Evolutionary conservation across 2,113 vertebrate species (phyloP), one percentile per base, ranked within the genome.

Genomic region (crab-eating macaque (Macaca fascicularis)): DNA sequence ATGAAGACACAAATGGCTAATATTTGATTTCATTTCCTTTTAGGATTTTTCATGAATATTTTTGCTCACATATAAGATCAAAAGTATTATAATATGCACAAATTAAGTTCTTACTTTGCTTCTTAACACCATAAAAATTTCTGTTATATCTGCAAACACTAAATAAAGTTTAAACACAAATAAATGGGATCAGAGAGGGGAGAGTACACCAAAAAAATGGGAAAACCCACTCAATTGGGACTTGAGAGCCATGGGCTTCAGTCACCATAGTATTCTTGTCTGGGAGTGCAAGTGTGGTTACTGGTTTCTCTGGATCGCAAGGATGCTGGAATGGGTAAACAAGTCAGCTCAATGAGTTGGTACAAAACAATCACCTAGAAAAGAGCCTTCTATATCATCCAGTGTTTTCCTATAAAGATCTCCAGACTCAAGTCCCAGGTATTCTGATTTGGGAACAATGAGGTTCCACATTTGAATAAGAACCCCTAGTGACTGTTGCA

Each of bases 41-140:
- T 4, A 35, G 32, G 16, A 92, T 72, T 95, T 95, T 76, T 27
- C 55, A 35, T 83, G 57, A 90, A 61, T 70, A 55, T 55, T 92
- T 95, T 90, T 97, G 22, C 48, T 92, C 14, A 85, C 4, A 64
- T 27, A 84, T 85, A 87, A 91, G 59, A 69, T 78, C 20, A 72
- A 96, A 95, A 91, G 38, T 81, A 72, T 93, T 45, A 55, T 0
- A 64, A 8, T 16, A 50, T 72, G 5, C 1, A 59, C 20, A 52
- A 61, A 16, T 64, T 74, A 57, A 93, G 13, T 50, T 83, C 35
- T 30, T 57, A 40, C 35, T 89, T 61, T 11, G 2, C 69, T 75
- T 89, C 20, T 78, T 88, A 83, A 85, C 9, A 72, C 17, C 27
- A 27, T 32, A 89, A 70, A 13, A 90, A 48, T 90, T 84, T 14